Evolutionary conservation across 2,113 vertebrate species (phyloP).

Genomic region (Upupa epops): DNA sequence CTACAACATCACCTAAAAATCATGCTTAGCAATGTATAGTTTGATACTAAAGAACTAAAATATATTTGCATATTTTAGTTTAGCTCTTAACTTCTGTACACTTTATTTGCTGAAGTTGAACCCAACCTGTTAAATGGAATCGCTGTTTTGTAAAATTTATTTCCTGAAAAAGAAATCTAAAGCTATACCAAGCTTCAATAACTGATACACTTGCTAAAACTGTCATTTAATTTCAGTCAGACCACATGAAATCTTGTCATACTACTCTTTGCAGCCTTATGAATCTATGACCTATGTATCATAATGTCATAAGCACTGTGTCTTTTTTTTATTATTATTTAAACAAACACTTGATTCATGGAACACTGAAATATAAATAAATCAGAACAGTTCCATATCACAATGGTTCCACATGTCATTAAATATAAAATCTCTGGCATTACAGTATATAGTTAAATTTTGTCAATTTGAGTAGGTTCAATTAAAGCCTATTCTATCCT

Average conservation of each 20-base stretch:
- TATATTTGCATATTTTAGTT: neutral
- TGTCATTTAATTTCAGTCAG: neutral
- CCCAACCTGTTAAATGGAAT: neutral
- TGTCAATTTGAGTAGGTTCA: neutral
- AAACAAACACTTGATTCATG: neutral
- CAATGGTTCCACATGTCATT: neutral
- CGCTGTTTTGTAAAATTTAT: slow-evolving; percentile 1
- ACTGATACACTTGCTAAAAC: neutral
- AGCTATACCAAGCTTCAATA: neutral
- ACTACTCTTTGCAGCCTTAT: neutral
- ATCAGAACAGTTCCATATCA: neutral
- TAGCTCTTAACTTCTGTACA: neutral
- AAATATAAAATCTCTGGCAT: neutral
- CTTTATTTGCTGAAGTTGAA: neutral
- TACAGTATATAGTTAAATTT: neutral
- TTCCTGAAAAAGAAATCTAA: neutral
- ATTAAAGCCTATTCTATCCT: neutral
- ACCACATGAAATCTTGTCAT: neutral
- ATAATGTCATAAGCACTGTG: neutral
- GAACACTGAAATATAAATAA: neutral
- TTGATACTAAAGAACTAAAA: neutral
- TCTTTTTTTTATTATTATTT: neutral
- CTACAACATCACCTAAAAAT: neutral
- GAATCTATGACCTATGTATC: neutral
- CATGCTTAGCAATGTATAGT: neutral